These are phyloP conservation scores for Coenonympha glycerion DNA, from an alignment of 2,888 invertebrate genomes.

Conservation along the genomic window DNA sequence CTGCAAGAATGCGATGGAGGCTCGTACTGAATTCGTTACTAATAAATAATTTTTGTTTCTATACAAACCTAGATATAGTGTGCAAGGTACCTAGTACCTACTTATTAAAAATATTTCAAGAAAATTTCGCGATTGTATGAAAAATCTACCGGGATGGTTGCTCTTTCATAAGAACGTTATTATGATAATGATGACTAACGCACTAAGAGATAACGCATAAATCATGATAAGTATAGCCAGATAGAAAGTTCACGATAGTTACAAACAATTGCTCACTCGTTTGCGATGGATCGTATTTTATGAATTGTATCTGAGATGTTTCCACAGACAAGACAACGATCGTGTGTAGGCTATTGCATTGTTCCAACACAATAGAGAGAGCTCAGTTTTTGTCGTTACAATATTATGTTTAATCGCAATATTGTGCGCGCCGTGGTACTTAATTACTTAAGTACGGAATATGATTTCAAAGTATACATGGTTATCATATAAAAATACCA, in stretches of 20 bases:
- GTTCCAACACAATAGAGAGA: conserved; percentile 18
- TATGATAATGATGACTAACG: too few species aligned
- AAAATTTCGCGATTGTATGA: too few species aligned
- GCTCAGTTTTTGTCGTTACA: conserved; percentile 12
- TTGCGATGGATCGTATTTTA: too few species aligned
- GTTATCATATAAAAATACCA: neutral
- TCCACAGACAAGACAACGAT: conserved; percentile 1
- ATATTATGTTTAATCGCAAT: conserved; percentile 4
- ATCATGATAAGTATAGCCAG: neutral
- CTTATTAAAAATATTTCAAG: too few species aligned
- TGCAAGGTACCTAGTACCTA: too few species aligned
- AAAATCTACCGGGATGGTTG: too few species aligned
- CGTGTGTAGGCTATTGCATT: conserved; percentile 1
- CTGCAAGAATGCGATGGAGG: too few species aligned
- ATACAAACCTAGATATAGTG: too few species aligned
- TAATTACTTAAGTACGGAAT: neutral
- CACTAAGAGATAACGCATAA: too few species aligned
- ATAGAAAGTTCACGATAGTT: neutral
- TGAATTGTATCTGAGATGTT: conserved; percentile 1
- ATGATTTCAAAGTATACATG: neutral
- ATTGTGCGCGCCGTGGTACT: neutral
- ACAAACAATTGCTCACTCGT: neutral
- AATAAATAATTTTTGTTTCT: too few species aligned
- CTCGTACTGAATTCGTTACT: too few species aligned
- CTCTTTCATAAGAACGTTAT: too few species aligned